These are phyloP conservation scores for Zonotrichia leucophrys DNA, from an alignment of 2,113 vertebrate species.

Conservation along the genomic window DNA sequence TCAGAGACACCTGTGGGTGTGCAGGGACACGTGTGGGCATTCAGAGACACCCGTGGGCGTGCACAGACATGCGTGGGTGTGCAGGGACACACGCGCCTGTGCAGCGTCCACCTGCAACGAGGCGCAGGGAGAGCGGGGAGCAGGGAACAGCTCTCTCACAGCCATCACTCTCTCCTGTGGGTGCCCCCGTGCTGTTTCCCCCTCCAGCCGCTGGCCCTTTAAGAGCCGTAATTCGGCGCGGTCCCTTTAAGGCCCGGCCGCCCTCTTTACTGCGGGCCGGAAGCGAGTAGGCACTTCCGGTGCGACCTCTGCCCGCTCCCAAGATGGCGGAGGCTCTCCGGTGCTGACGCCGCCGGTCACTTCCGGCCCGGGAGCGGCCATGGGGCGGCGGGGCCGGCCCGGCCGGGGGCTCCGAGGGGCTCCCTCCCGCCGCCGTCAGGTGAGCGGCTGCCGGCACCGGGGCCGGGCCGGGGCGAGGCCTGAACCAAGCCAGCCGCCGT, in stretches of 20 bases:
- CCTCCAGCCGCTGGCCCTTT: background rate
- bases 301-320: background rate
- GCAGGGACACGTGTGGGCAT: too few relatives aligned
- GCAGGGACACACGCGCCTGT: background rate
- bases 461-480: background rate
- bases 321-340: background rate
- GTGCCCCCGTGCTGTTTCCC: background rate
- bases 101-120: rapidly evolving
- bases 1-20: too few relatives aligned
- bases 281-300: rapidly evolving
- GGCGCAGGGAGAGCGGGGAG: too few relatives aligned
- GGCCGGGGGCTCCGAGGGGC: background rate
- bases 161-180: background rate
- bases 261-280: background rate
- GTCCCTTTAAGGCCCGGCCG: background rate
- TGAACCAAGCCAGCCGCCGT: background rate
- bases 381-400: background rate
- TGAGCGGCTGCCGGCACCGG: background rate
- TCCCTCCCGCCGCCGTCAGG: background rate
- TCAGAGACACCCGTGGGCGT: too few relatives aligned
- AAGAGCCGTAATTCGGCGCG: background rate
- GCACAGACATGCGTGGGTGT: too few relatives aligned
- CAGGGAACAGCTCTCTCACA: background rate
- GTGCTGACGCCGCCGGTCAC: background rate
- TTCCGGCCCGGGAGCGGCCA: slow-evolving; percentile 58